phyloP scores from a whole-genome alignment of 2,888 invertebrate genomes.

The Melinopterus prodromus region DNA sequence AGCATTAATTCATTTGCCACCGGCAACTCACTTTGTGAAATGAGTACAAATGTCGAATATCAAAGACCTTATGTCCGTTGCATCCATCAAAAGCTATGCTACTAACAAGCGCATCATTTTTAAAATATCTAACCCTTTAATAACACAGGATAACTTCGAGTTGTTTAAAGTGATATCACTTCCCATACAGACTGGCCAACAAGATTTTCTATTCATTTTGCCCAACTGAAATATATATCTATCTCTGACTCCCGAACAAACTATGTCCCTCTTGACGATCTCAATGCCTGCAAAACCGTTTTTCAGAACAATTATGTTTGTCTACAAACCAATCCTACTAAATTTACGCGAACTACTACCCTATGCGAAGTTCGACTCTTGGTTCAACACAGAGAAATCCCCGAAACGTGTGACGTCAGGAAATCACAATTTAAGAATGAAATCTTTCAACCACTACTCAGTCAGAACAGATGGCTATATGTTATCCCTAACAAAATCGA shows the following conservation, averaged over 20 bases:
- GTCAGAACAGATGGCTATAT: slow-evolving; percentile 15
- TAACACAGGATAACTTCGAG: slow-evolving; percentile 10
- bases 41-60: not conserved
- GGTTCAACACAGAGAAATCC: not conserved
- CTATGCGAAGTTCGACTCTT: slow-evolving; percentile 18
- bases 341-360: not conserved
- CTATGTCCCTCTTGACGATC: not conserved
- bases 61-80: not conserved
- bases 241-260: not conserved
- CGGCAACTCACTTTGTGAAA: not conserved
- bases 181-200: not conserved
- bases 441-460: slow-evolving; percentile 15
- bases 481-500: not conserved
- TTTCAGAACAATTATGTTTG: not conserved
- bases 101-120: slow-evolving; percentile 12
- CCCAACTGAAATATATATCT: not conserved
- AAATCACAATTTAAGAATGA: not conserved
- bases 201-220: slow-evolving; percentile 14
- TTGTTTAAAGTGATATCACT: slow-evolving; percentile 27
- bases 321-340: not conserved
- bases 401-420: slow-evolving; percentile 9
- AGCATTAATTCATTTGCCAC: not conserved
- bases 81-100: not conserved
- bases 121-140: slow-evolving; percentile 26
- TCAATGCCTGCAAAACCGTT: slow-evolving; percentile 17